Evolutionary conservation across 2,113 vertebrate species (phyloP).

Genomic region (Pedetes capensis): DNA sequence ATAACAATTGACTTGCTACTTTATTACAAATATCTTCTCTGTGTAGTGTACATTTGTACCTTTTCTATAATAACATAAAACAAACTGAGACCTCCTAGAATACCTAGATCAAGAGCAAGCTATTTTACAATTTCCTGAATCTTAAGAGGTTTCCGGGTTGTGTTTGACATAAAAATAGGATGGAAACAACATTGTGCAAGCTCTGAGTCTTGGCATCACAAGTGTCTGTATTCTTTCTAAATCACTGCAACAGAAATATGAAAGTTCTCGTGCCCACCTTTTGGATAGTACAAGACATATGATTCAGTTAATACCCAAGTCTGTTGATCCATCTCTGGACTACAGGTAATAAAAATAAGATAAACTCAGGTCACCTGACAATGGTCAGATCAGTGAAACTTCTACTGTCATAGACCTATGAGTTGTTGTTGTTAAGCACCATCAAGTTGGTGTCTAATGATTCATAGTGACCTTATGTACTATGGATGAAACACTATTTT

Average conservation of each 20-base stretch:
- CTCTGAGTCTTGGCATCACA: neutral
- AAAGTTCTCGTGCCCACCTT: neutral
- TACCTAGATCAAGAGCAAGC: neutral
- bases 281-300: neutral
- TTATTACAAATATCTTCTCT: neutral
- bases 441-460: too few species aligned
- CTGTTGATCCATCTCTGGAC: neutral
- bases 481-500: too few species aligned
- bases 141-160: neutral
- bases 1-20: neutral
- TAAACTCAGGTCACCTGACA: neutral
- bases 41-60: neutral
- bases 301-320: neutral
- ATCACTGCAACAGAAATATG: neutral
- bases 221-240: neutral
- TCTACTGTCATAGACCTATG: too few species aligned
- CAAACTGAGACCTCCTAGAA: neutral
- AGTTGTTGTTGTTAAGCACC: too few species aligned
- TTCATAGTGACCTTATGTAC: too few species aligned
- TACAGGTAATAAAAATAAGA: neutral
- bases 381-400: neutral
- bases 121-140: neutral
- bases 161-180: neutral
- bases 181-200: neutral
- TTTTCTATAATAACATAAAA: neutral